phyloP scores from a whole-genome alignment of 2,888 invertebrate species.

The Habroteleia sp. region DNA sequence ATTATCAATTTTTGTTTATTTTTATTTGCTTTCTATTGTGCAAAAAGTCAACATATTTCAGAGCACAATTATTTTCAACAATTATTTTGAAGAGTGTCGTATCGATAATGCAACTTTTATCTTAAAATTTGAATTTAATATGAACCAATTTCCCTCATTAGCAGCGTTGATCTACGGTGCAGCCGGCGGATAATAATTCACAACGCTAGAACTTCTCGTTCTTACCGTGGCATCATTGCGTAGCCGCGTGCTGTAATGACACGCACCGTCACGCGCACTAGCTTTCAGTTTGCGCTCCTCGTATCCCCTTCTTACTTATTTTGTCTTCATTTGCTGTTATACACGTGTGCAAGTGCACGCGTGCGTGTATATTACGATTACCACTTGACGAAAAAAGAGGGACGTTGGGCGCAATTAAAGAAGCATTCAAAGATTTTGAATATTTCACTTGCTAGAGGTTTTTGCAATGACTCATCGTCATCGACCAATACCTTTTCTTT shows the following conservation, averaged over 20 bases:
- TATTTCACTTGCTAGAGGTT: slow-evolving; percentile 29
- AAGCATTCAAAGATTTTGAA: slow-evolving; percentile 22
- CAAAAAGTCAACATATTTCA: too few relatives aligned
- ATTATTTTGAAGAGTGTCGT: too few relatives aligned
- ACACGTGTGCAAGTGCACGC: slow-evolving; percentile 53
- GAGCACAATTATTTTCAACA: background rate
- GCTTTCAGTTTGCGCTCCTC: slow-evolving; percentile 52
- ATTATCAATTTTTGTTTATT: too few relatives aligned
- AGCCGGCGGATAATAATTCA: slow-evolving; percentile 43
- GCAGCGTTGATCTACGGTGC: slow-evolving; percentile 31
- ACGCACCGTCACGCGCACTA: slow-evolving; percentile 68
- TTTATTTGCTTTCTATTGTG: too few relatives aligned
- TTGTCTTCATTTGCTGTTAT: slow-evolving; percentile 43
- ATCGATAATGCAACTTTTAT: too few relatives aligned
- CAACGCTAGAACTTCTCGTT: slow-evolving; percentile 31
- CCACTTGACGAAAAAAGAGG: slow-evolving; percentile 37
- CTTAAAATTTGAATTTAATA: background rate
- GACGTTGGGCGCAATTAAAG: slow-evolving; percentile 18
- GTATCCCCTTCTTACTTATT: slow-evolving; percentile 43
- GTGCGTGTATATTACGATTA: slow-evolving; percentile 51
- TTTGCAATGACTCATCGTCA: too few relatives aligned
- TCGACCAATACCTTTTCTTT: too few relatives aligned
- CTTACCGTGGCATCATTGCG: slow-evolving; percentile 50
- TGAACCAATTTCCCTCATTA: slow-evolving; percentile 32
- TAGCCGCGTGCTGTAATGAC: slow-evolving; percentile 68